Evolutionary conservation across 2,888 invertebrate species (phyloP).

Genomic region (Pharmacophagus antenor): DNA sequence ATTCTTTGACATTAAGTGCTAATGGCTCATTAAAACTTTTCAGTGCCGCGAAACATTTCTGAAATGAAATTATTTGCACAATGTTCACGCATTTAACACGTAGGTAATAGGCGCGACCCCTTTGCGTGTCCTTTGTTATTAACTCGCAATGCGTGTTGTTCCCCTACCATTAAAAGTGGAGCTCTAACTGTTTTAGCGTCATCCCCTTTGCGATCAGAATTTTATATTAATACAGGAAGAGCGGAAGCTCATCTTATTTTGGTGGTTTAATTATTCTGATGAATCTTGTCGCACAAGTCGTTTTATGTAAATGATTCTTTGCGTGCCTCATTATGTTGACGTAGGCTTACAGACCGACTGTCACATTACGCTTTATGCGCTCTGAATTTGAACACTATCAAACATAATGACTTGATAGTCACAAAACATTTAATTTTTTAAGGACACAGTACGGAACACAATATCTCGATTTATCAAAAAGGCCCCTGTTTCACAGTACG

Average conservation of each 20-base stretch:
- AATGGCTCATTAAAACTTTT: slow-evolving; percentile 45
- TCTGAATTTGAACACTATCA: slow-evolving; percentile 32
- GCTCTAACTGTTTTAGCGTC: slow-evolving; percentile 31
- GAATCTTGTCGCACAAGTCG: slow-evolving; percentile 41
- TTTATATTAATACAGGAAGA: slow-evolving; percentile 21
- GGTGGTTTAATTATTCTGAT: slow-evolving; percentile 44
- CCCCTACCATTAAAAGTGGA: slow-evolving; percentile 41
- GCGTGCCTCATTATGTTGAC: slow-evolving; percentile 37
- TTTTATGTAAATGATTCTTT: slow-evolving; percentile 44
- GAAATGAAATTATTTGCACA: slow-evolving; percentile 45
- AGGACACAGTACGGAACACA: not conserved
- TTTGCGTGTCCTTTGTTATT: slow-evolving; percentile 48
- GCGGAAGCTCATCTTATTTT: slow-evolving; percentile 33
- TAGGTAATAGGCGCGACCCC: slow-evolving; percentile 44
- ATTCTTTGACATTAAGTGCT: slow-evolving; percentile 36
- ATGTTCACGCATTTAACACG: slow-evolving; percentile 46
- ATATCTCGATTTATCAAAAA: not conserved
- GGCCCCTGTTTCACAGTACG: too few relatives aligned
- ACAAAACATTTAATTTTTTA: slow-evolving; percentile 2
- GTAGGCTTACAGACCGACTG: slow-evolving; percentile 30
- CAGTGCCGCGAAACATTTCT: slow-evolving; percentile 34
- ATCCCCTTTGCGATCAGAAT: slow-evolving; percentile 17
- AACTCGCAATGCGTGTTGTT: slow-evolving; percentile 45
- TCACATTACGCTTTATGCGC: slow-evolving; percentile 33
- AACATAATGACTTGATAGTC: slow-evolving; percentile 22